Percentiles rank a stretch among this genome's conserved stretches.
These are phyloP conservation scores for Lomographa bimaculata DNA, from an alignment of 2,888 invertebrate genomes.

Conservation along the genomic window DNA sequence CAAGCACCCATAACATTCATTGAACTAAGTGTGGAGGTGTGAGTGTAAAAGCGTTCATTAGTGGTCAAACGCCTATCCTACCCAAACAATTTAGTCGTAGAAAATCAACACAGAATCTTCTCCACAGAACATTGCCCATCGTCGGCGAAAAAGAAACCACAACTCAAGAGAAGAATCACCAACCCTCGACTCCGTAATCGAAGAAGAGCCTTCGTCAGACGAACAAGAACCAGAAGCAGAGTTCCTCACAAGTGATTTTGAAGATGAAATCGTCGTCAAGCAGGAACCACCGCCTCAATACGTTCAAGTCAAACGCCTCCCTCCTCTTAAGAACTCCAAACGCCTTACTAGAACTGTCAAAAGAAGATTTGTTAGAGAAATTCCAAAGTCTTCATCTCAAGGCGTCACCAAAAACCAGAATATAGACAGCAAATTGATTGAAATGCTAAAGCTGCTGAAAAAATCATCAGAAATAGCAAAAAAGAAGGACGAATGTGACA, in stretches of 20 bases:
- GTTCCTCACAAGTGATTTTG: slow-evolving; percentile 32
- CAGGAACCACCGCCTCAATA: slow-evolving; percentile 43
- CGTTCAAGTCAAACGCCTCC: slow-evolving; percentile 5
- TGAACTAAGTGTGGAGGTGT: no score
- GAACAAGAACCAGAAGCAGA: slow-evolving; percentile 29
- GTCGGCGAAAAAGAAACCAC: no score
- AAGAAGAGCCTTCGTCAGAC: slow-evolving; percentile 15
- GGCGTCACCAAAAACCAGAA: slow-evolving; percentile 14
- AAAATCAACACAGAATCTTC: no score
- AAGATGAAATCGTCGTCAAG: slow-evolving; percentile 47
- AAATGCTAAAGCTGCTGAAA: slow-evolving; percentile 48
- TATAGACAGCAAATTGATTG: slow-evolving; percentile 48
- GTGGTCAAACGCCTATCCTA: no score
- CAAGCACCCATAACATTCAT: no score
- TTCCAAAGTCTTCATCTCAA: slow-evolving; percentile 28
- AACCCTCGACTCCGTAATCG: slow-evolving; percentile 7
- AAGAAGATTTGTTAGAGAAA: slow-evolving; percentile 23
- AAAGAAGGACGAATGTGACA: slow-evolving; percentile 73
- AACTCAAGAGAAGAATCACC: slow-evolving; percentile 1
- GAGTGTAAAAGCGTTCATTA: no score
- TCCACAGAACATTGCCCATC: background rate
- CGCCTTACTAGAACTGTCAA: slow-evolving; percentile 19
- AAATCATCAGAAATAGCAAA: slow-evolving; percentile 47
- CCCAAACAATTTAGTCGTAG: no score
- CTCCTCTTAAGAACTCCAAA: slow-evolving; percentile 15